These are phyloP conservation scores for Helicoverpa armigera DNA, from an alignment of 1,140 invertebrate genomes.

Conservation along the genomic window DNA sequence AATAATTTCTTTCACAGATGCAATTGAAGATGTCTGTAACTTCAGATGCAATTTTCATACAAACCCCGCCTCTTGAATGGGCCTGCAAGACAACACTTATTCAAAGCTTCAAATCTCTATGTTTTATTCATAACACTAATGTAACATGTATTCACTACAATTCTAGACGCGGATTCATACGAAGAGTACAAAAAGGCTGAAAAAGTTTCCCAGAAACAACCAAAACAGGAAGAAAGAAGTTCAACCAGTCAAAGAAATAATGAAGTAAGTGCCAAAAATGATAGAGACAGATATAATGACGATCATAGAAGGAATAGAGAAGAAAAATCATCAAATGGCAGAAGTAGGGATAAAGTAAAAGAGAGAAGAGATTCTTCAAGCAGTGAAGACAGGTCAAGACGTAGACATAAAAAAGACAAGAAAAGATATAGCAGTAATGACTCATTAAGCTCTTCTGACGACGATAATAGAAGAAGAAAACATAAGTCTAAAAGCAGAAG, in stretches of 20 bases:
- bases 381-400: constrained; percentile 71
- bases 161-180: constrained; percentile 90
- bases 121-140: background rate
- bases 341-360: constrained; percentile 59
- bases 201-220: constrained; percentile 63
- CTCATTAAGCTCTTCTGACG: constrained; percentile 77
- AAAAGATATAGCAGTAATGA: constrained; percentile 84
- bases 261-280: constrained; percentile 39
- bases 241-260: constrained; percentile 54
- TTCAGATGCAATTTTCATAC: constrained; percentile 51
- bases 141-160: constrained; percentile 17
- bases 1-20: constrained; percentile 61
- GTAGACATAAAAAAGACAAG: constrained; percentile 79
- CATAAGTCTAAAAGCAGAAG: constrained; percentile 48
- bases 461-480: constrained; percentile 63
- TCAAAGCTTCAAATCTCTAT: constrained; percentile 24
- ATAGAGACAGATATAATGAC: constrained; percentile 37
- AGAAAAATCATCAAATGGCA: constrained; percentile 62
- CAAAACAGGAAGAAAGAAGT: constrained; percentile 58
- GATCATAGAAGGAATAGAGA: constrained; percentile 31
- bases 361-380: constrained; percentile 70
- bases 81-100: constrained; percentile 56
- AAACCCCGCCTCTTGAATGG: constrained; percentile 41
- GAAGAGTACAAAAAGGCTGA: constrained; percentile 89
- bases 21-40: constrained; percentile 56